Base-by-base conservation (phyloP, 2,888 invertebrate genomes). In the Leucophora obtusa region DNA sequence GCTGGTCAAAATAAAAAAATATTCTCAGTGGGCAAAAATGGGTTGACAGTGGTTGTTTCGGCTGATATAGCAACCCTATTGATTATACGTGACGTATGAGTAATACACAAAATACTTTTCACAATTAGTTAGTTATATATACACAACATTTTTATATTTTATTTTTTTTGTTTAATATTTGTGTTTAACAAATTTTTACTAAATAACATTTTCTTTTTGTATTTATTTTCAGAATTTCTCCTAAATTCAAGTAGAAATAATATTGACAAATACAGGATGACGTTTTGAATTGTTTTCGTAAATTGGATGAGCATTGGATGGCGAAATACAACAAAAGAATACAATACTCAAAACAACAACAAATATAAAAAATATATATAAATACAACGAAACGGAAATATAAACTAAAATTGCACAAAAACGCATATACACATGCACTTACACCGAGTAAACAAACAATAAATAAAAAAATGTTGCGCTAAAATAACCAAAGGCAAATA, bases 221-320 rank as follows among this genome's bases (percentile, higher is more conserved):
- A 14, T 47, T 47, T 47, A 47, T 47, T 47, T 70, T 14, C 47
- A 77, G 76, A 47, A 58, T 9, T 71, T 60, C 66, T 43, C 54
- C 35, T 59, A 60, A 73, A 70, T 56, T 54, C 43, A 58, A 7
- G 62, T 66, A 73, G 65, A 63, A 80, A 58, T 43, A 73, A 70
- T 74, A 81, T 77, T 74, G 77, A 74, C 77, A 81, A 70, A 74
- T 62, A 53, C 73, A 66, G 77, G 77, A 81, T 81, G 70, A 73
- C 66, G 70, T 74, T 73, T 60, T 70, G 60, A 77, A 81, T 77
- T 77, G 81, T 66, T 81, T 81, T 66, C 66, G 65, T 66, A 81
- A 81, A 77, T 76, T 72, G 72, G 58, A 80, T 76, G 75, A 80
- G 33, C 68, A 72, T 70, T 81, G 60, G 62, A 70, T 68, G 70